A percentile compares a stretch with the other conserved stretches of the same genome.
Conservation (phyloP, 2,888 invertebrate species). For the Agrochola macilenta region DNA sequence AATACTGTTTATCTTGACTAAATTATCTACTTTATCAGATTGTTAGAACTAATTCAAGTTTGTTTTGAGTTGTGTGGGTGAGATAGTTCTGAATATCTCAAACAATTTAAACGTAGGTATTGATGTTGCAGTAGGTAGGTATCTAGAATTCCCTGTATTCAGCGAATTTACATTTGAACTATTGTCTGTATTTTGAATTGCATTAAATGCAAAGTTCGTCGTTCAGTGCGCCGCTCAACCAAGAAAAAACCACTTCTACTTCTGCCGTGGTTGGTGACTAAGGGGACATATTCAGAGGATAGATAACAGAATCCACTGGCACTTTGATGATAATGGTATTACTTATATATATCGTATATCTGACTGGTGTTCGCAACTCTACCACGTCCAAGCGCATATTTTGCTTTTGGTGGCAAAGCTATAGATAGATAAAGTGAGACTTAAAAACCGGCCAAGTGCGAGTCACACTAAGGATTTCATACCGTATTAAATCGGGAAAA, state of each 20-base stretch:
- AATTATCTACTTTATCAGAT: constrained; percentile 27
- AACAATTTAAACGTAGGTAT: neutral
- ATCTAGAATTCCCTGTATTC: neutral
- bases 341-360: neutral
- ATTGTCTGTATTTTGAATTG: constrained; percentile 19
- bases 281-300: neutral
- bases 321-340: neutral
- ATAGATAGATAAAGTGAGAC: too few species aligned
- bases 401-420: neutral
- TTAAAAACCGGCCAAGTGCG: too few species aligned
- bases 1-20: constrained; percentile 36
- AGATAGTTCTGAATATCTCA: neutral
- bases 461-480: too few species aligned
- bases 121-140: neutral
- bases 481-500: too few species aligned
- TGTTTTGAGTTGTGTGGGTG: constrained; percentile 9
- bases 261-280: neutral
- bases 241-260: constrained; percentile 10
- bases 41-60: constrained; percentile 8
- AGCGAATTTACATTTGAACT: neutral
- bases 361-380: neutral
- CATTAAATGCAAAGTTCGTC: constrained; percentile 18
- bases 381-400: neutral
- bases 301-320: neutral
- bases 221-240: neutral